Evolutionary conservation across 2,113 vertebrate species (phyloP).

Genomic region (Cyanoramphus novaezelandiae): DNA sequence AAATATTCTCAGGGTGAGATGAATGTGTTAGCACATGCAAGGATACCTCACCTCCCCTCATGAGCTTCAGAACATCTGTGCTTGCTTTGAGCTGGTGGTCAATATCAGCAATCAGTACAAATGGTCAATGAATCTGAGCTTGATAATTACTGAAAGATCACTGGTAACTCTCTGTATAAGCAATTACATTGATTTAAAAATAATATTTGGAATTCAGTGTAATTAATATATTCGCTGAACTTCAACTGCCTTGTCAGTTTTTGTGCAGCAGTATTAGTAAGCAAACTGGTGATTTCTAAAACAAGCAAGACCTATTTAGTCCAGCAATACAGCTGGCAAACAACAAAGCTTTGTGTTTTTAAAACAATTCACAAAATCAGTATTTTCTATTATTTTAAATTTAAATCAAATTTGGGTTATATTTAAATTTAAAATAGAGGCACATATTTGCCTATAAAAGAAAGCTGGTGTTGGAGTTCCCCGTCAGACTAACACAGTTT

Average conservation of each 20-base stretch:
- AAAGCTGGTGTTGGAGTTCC: not conserved
- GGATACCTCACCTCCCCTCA: not conserved
- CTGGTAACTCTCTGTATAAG: not conserved
- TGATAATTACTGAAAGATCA: not conserved
- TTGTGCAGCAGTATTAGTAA: not conserved
- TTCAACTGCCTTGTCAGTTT: not conserved
- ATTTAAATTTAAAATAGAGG: not conserved
- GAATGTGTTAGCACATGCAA: not conserved
- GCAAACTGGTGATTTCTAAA: not conserved
- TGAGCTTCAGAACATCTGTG: not conserved
- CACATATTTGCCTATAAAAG: not conserved
- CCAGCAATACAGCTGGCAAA: not conserved
- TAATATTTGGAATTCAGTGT: not conserved
- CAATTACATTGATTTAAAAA: not conserved
- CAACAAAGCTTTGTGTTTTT: not conserved
- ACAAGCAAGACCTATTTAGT: not conserved
- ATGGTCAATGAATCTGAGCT: not conserved
- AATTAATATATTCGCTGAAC: not conserved
- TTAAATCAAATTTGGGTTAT: not conserved
- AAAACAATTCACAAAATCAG: not conserved
- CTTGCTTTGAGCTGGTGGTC: not conserved
- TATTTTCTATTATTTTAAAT: not conserved
- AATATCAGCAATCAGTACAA: not conserved
- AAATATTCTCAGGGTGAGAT: not conserved
- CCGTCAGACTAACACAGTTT: not conserved